A percentile compares a stretch with the other conserved stretches of the same genome.
These are phyloP conservation scores for Bothrops alternatus DNA, from an alignment of 2,797 vertebrate species.

Conservation along the genomic window DNA sequence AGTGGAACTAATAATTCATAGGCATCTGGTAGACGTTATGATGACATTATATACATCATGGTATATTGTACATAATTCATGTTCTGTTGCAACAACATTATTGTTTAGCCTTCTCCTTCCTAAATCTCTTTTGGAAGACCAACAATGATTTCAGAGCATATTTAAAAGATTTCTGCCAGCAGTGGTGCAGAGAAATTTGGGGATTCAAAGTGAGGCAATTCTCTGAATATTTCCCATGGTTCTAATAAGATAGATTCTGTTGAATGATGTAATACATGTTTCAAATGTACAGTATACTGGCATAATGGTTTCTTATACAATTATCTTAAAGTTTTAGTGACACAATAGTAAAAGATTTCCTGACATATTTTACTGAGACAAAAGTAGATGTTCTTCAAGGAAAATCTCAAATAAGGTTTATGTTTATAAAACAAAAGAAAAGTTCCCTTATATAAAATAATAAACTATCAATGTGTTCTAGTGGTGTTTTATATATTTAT, in stretches of 20 bases:
- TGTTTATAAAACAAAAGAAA: conserved; percentile 22
- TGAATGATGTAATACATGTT: neutral
- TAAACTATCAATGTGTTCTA: conserved; percentile 30
- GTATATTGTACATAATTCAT: neutral
- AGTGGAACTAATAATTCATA: neutral
- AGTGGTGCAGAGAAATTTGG: neutral
- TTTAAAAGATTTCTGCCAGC: neutral
- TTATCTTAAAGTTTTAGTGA: neutral
- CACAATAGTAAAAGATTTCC: neutral
- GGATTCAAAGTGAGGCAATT: neutral
- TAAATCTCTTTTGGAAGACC: neutral
- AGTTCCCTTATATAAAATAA: conserved; percentile 33
- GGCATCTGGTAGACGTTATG: neutral
- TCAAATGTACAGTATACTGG: neutral
- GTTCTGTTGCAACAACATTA: neutral
- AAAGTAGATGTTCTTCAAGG: conserved; percentile 9
- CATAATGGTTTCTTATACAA: neutral
- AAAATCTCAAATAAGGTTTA: conserved; percentile 23
- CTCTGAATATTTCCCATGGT: neutral
- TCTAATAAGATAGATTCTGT: neutral
- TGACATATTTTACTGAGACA: neutral
- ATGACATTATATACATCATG: neutral
- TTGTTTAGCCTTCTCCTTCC: neutral
- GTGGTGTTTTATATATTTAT: conserved; percentile 43
- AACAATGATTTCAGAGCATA: neutral